Evolutionary conservation across 2,797 vertebrate genomes (phyloP).

Genomic region (Coreius guichenoti): DNA sequence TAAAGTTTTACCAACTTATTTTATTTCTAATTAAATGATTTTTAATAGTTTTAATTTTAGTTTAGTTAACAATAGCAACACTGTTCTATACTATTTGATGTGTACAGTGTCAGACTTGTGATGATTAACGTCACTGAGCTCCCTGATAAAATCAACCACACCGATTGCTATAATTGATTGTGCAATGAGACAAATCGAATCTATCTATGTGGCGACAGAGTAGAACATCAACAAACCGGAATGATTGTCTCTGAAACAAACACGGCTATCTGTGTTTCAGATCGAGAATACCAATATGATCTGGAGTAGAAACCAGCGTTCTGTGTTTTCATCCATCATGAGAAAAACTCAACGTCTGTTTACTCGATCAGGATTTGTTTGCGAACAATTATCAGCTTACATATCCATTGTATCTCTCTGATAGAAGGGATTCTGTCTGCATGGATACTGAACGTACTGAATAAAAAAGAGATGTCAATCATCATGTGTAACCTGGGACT

Average conservation of each 20-base stretch:
- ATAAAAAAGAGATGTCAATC: background rate
- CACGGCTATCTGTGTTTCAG: constrained; percentile 36
- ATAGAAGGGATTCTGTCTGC: constrained; percentile 5
- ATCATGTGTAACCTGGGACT: background rate
- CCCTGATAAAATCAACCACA: constrained; percentile 55
- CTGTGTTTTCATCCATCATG: constrained; percentile 5
- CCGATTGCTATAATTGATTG: constrained; percentile 73
- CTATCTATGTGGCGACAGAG: constrained; percentile 53
- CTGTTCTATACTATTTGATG: background rate
- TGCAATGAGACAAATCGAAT: constrained; percentile 65
- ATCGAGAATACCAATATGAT: constrained; percentile 35
- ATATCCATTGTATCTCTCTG: background rate
- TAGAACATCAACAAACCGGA: constrained; percentile 37
- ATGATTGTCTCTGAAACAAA: constrained; percentile 44
- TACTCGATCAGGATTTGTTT: constrained; percentile 40
- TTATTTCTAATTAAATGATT: background rate
- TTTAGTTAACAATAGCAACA: background rate
- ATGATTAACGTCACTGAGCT: constrained; percentile 67
- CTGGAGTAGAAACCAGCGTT: background rate
- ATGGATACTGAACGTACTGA: background rate
- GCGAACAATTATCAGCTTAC: constrained; percentile 14
- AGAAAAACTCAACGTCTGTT: constrained; percentile 5
- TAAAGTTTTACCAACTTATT: too few species aligned
- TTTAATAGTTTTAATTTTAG: background rate
- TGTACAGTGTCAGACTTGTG: background rate